A percentile compares a stretch with the other conserved stretches of the same genome.
Conservation (phyloP, 2,888 invertebrate species). For the Ypsolopha sequella region DNA sequence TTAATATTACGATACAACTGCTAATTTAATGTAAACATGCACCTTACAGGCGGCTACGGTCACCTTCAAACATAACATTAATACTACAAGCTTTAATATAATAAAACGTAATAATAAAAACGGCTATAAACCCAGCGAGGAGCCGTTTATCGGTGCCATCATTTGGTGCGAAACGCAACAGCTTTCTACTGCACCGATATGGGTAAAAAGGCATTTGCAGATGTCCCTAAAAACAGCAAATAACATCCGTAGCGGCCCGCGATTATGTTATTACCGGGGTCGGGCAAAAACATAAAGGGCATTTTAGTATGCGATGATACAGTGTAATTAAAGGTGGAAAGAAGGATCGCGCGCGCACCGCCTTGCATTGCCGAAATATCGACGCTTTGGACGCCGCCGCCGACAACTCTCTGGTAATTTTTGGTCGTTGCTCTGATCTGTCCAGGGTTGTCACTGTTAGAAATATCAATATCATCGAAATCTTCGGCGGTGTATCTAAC, state of each 20-base stretch:
- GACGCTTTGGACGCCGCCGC: slow-evolving; percentile 9
- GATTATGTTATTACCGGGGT: slow-evolving; percentile 60
- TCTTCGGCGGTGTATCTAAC: no score
- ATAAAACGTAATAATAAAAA: neutral
- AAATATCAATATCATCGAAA: no score
- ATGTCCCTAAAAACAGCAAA: slow-evolving; percentile 27
- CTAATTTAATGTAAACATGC: neutral
- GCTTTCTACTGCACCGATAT: neutral
- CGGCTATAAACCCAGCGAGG: neutral
- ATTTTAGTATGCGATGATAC: slow-evolving; percentile 69
- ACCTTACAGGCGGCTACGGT: neutral
- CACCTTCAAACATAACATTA: neutral
- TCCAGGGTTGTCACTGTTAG: neutral
- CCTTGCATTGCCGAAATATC: slow-evolving; percentile 18
- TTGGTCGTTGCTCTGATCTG: slow-evolving; percentile 1
- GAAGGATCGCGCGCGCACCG: slow-evolving; percentile 13
- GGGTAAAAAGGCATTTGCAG: slow-evolving; percentile 18
- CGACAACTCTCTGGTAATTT: slow-evolving; percentile 2
- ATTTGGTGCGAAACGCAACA: neutral
- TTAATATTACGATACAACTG: neutral
- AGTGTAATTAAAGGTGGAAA: slow-evolving; percentile 51
- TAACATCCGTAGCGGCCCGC: slow-evolving; percentile 31
- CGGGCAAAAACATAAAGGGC: slow-evolving; percentile 54
- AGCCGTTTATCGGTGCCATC: neutral
- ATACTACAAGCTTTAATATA: neutral